A percentile compares a stretch with the other conserved stretches of the same genome.
These are phyloP conservation scores for Oplegnathus fasciatus DNA, from an alignment of 2,113 vertebrate genomes.

Conservation along the genomic window DNA sequence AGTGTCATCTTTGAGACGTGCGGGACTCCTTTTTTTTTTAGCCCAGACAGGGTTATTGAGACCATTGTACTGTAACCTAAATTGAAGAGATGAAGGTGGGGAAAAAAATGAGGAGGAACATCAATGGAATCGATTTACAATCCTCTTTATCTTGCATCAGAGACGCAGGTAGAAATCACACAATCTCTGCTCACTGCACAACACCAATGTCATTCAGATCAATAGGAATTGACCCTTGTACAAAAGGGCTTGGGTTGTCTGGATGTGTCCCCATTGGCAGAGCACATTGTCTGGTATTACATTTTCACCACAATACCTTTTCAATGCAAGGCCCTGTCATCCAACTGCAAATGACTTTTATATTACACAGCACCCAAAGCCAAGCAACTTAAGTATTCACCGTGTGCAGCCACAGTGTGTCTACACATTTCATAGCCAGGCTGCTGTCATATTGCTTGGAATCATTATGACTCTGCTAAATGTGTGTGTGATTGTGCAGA, in stretches of 20 bases:
- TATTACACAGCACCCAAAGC: conserved; percentile 53
- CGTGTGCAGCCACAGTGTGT: conserved; percentile 38
- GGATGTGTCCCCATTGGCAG: conserved; percentile 51
- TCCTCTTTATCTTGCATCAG: conserved; percentile 81
- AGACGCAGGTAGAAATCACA: conserved; percentile 77
- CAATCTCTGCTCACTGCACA: conserved; percentile 76
- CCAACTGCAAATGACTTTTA: conserved; percentile 69
- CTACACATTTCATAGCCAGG: conserved; percentile 49
- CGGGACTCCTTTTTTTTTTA: conserved; percentile 21
- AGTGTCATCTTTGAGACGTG: conserved; percentile 72
- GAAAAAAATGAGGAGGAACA: conserved; percentile 40
- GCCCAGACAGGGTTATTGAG: conserved; percentile 61
- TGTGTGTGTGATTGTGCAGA: conserved; percentile 12
- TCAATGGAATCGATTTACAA: conserved; percentile 83
- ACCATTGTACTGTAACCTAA: conserved; percentile 76
- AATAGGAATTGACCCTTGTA: conserved; percentile 76
- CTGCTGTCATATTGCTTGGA: conserved; percentile 47
- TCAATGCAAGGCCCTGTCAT: conserved; percentile 61
- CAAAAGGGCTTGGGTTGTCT: conserved; percentile 69
- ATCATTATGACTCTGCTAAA: conserved; percentile 52
- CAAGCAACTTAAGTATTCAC: conserved; percentile 54
- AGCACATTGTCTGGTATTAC: conserved; percentile 61
- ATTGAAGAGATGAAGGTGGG: conserved; percentile 66
- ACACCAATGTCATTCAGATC: conserved; percentile 81
- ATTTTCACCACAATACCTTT: conserved; percentile 65